Base-by-base conservation (phyloP, 2,113 vertebrate species). In the Echinops telfairi region DNA sequence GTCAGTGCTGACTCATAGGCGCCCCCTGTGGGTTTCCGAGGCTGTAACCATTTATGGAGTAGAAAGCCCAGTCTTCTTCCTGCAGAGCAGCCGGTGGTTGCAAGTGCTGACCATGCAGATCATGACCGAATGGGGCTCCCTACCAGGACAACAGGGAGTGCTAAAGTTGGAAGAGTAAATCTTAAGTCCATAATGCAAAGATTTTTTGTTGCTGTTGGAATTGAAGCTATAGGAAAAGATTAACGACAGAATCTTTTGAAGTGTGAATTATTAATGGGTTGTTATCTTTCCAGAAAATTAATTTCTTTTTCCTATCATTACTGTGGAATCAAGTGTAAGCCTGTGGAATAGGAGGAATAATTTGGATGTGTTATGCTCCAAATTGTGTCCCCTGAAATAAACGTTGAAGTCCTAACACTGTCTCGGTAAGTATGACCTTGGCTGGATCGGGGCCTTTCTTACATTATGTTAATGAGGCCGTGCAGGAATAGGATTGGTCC, bases 171-270 rank as follows among this genome's bases (percentile, higher is more conserved):
- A 85, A 71, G 88, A 62, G 16, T 47, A 47, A 40, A 87, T 75
- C 38, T 38, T 68, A 29, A 36, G 4, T 20, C 84, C 8, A 14
- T 43, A 81, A 40, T 57, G 53, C 29, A 83, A 40, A 58, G 1
- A 6, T 4, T 60, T 92, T 38, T 40, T 40, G 40, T 40, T 40
- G 40, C 7, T 40, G 40, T 40, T n/a, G 31, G n/a, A 83, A 33
- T 11, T 80, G 20, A 88, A 86, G 15, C 47, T 62, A 36, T 27
- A 73, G 64, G 75, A 87, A 60, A 94, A 88, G n/a, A 79, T 90
- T 31, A 81, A 70, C 16, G 36, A 16, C 10, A 3, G 25, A 33
- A 8, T 27, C 70, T 17, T 86, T 4, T 81, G 76, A 27, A 43
- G 9, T 31, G 57, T 53, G 40, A 83, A 16, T 43, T 70, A 82